Evolutionary conservation across 2,113 vertebrate species (phyloP).

Genomic region (Pteruthius melanotis): DNA sequence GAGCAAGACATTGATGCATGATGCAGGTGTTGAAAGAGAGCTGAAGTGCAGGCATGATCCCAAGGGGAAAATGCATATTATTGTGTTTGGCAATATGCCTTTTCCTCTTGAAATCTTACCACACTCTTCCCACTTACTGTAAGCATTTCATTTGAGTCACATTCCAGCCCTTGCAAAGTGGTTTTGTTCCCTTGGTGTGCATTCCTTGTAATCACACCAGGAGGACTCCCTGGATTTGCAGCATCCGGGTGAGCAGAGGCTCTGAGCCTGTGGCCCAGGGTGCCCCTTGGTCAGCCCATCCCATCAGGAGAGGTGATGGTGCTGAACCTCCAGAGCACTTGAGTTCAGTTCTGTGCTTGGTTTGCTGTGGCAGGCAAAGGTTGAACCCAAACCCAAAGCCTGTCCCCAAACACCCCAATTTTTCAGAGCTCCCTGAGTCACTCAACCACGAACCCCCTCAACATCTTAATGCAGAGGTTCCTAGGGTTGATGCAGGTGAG

Average conservation of each 20-base stretch:
- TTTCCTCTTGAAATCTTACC: background rate
- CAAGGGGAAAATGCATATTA: background rate
- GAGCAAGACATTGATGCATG: rapidly evolving
- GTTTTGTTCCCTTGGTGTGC: background rate
- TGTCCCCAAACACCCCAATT: background rate
- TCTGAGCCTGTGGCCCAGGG: background rate
- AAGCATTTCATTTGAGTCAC: background rate
- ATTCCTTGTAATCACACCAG: background rate
- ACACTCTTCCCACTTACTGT: background rate
- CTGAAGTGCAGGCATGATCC: background rate
- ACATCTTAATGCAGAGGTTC: background rate
- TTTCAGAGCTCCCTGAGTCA: background rate
- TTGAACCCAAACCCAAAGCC: background rate
- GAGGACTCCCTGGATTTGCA: background rate
- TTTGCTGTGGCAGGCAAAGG: background rate
- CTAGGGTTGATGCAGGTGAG: background rate
- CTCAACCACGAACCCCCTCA: background rate
- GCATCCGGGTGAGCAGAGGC: background rate
- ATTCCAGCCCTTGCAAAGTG: background rate
- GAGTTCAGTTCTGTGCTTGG: background rate
- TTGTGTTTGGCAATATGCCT: background rate
- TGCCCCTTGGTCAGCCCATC: background rate
- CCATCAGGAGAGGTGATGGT: background rate
- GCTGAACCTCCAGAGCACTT: background rate
- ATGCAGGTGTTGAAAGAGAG: background rate